A percentile compares a stretch with the other conserved stretches of the same genome.
These are phyloP conservation scores for Podiceps cristatus DNA, from an alignment of 2,113 vertebrate genomes.

Conservation along the genomic window DNA sequence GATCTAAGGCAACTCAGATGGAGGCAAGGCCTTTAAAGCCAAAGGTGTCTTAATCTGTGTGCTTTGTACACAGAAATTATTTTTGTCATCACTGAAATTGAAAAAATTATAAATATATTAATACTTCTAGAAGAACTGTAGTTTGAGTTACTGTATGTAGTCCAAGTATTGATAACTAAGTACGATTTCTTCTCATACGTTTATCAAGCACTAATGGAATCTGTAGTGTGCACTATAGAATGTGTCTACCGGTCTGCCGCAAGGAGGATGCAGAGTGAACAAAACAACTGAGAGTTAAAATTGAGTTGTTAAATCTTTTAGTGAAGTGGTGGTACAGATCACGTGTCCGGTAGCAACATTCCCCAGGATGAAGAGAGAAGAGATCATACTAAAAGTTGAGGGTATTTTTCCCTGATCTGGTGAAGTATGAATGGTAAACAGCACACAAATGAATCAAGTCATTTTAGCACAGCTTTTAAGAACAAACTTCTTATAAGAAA, in stretches of 20 bases:
- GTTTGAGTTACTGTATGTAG: neutral
- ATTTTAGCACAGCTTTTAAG: neutral
- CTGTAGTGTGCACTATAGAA: neutral
- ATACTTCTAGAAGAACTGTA: neutral
- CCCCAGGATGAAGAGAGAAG: neutral
- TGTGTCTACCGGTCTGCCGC: neutral
- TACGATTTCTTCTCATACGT: neutral
- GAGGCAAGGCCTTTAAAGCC: neutral
- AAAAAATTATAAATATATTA: neutral
- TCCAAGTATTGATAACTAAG: neutral
- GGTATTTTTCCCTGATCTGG: neutral
- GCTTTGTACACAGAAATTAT: neutral
- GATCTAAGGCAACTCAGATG: neutral
- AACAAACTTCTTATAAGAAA: neutral
- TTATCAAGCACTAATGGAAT: neutral
- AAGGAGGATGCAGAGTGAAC: neutral
- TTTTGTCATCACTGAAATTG: neutral
- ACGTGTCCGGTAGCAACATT: neutral
- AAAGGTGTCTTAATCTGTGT: neutral
- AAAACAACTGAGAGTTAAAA: neutral
- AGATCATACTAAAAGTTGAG: neutral
- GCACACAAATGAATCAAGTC: neutral
- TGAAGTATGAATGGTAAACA: neutral
- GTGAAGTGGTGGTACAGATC: fast-evolving
- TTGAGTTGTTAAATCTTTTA: neutral